phyloP scores from a whole-genome alignment of 2,888 invertebrate genomes.

The Sturmia bella region DNA sequence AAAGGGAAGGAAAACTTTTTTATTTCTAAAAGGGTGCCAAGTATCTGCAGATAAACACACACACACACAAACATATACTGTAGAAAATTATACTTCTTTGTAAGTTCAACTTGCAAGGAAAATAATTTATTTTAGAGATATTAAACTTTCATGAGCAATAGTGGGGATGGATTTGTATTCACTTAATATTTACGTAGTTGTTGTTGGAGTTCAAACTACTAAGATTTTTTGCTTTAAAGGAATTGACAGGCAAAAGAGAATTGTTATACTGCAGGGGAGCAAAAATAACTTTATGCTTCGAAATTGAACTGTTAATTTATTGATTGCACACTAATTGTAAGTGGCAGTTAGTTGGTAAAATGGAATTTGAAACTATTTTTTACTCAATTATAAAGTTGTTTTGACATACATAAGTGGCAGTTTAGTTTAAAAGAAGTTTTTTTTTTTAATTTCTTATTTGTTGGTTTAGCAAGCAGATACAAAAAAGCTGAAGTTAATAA shows the following conservation, averaged over 20 bases:
- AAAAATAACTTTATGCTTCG: background rate
- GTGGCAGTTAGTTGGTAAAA: conserved; percentile 22
- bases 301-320: conserved; percentile 53
- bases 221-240: no score
- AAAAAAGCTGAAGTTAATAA: no score
- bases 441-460: background rate
- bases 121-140: conserved; percentile 41
- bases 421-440: background rate
- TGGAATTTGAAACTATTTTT: background rate
- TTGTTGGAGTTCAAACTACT: no score
- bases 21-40: conserved; percentile 30
- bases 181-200: no score
- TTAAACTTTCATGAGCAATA: conserved; percentile 20
- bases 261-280: background rate
- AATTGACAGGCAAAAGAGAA: no score
- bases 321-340: conserved; percentile 50
- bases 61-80: background rate
- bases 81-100: background rate
- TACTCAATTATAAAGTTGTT: background rate
- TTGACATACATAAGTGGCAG: background rate
- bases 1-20: background rate
- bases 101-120: background rate
- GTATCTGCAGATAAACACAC: background rate
- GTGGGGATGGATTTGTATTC: background rate
- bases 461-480: no score